Percentiles rank a stretch among this genome's conserved stretches.
Conservation (phyloP, 2,113 vertebrate species). For the Herpetotheres cachinnans region DNA sequence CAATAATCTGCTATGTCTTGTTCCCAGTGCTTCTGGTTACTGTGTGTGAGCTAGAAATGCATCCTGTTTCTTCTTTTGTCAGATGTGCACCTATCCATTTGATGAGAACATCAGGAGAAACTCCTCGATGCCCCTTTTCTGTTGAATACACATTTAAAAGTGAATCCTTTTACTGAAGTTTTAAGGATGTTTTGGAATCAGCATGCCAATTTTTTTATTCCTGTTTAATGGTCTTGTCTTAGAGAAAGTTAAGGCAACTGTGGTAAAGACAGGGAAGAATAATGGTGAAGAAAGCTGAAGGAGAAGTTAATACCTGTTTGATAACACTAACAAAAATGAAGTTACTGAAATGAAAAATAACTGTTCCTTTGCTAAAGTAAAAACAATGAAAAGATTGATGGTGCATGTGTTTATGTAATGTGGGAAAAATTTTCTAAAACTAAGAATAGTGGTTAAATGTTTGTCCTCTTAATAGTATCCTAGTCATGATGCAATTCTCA, state of each 20-base stretch:
- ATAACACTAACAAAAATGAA: background rate
- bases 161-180: background rate
- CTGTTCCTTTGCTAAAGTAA: background rate
- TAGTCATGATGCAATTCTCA: slow-evolving; percentile 36
- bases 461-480: slow-evolving; percentile 25
- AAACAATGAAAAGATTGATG: background rate
- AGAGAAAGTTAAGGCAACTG: background rate
- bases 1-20: background rate
- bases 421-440: slow-evolving; percentile 38
- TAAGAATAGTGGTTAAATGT: slow-evolving; percentile 52
- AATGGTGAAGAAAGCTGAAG: background rate
- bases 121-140: background rate
- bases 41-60: background rate
- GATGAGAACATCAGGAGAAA: background rate
- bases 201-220: background rate
- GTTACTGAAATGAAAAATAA: slow-evolving; percentile 14
- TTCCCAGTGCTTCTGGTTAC: background rate
- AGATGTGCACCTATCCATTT: background rate
- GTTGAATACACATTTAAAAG: background rate
- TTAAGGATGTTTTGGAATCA: background rate
- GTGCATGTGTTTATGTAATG: background rate
- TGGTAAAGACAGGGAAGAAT: background rate
- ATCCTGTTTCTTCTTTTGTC: background rate
- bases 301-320: background rate
- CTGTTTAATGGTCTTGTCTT: background rate